Evolutionary conservation across 2,797 vertebrate species (phyloP), one percentile per base, ranked within the genome.

Genomic region (Hipposideros larvatus): DNA sequence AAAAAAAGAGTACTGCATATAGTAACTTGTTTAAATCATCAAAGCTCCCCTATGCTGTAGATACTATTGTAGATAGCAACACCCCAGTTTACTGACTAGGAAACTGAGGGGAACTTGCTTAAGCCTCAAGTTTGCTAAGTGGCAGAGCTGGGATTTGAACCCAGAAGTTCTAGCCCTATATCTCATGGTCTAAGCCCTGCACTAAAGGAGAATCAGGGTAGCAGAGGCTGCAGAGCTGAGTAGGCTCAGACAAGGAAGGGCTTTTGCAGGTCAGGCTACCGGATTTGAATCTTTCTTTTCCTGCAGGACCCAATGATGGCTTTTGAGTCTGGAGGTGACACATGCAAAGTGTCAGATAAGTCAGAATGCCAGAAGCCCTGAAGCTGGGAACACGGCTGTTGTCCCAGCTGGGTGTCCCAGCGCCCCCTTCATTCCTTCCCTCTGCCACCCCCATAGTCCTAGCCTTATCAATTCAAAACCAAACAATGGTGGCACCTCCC

Each of bases 301-400:
- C 51, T 4, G 34, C 21, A 53, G 34, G 87, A 87, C 22, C 37
- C 73, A 65, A 73, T 16, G 8, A 22, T 22, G 41, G 34, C 34
- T 79, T 78, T 46, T 70, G 65, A 78, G 51, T 78, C 86, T 63
- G 41, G 28, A 92, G 22, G 31, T 41, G 28, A 82, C 24, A 73
- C 66, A 68, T 2, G 55, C 71, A 28, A 66, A 92, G 59, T 28
- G 15, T 71, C 53, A 1, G 43, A 34, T 85, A 92, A 94, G 90
- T 94, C 94, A 80, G 22, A 3, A 34, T 34, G 10, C 68, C 75
- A 34, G 59, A 65, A 37, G 31, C 41, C 75, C 86, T n/a, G 48
- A 70, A 85, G 70, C 63, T 28, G 57, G 61, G 73, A 85, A 92
- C 31, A 48, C 48, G 46, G 15, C 71, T 51, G 24, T 18, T 5